These are phyloP conservation scores for Calcarius lapponicus DNA, from an alignment of 2,797 vertebrate species.

Conservation along the genomic window DNA sequence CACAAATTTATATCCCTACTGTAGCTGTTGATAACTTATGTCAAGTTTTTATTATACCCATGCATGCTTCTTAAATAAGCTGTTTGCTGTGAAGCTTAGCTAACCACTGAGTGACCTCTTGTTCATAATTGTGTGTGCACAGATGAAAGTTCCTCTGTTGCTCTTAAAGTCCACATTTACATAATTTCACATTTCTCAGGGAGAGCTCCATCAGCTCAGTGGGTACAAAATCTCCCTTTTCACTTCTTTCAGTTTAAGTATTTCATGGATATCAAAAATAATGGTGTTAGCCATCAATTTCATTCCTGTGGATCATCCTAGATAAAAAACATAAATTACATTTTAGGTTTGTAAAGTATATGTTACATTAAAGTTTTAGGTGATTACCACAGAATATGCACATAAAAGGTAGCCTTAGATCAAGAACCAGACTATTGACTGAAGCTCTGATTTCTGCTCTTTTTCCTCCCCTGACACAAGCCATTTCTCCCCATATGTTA, in stretches of 20 bases:
- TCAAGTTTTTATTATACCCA: not conserved
- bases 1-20: not conserved
- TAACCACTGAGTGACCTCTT: constrained; percentile 37
- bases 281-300: constrained; percentile 47
- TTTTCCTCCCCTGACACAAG: not conserved
- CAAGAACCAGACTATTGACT: constrained; percentile 28
- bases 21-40: not conserved
- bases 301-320: constrained; percentile 63
- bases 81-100: constrained; percentile 36
- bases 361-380: constrained; percentile 51
- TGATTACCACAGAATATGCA: constrained; percentile 32
- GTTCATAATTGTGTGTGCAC: not conserved
- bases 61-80: not conserved
- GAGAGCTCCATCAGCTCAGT: constrained; percentile 35
- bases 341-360: constrained; percentile 53
- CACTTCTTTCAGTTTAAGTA: constrained; percentile 41
- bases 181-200: constrained; percentile 70
- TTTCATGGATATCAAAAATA: constrained; percentile 69
- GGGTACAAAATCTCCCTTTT: constrained; percentile 42
- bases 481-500: not conserved
- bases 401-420: constrained; percentile 43
- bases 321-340: constrained; percentile 67
- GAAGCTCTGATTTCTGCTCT: not conserved
- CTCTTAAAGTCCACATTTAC: constrained; percentile 55
- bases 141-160: constrained; percentile 38